Evolutionary conservation across 2,797 vertebrate species (phyloP).

Genomic region (Danio albolineatus): DNA sequence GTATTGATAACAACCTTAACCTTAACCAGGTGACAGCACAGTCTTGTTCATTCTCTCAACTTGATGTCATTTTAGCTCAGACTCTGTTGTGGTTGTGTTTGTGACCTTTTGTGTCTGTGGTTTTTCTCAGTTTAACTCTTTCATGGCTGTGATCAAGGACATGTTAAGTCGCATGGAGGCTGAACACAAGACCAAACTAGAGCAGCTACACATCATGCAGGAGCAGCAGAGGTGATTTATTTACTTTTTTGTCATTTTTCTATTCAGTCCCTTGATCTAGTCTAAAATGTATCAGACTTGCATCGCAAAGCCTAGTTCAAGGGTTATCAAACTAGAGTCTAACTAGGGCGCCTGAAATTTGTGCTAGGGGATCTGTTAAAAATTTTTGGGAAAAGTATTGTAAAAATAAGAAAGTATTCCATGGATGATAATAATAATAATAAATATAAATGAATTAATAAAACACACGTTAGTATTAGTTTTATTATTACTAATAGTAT

Average conservation of each 20-base stretch:
- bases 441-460: too few relatives aligned
- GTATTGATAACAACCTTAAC: conserved; percentile 98
- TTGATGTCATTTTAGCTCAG: neutral
- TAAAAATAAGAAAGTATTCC: too few relatives aligned
- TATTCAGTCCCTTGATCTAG: neutral
- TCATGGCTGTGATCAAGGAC: conserved; percentile 96
- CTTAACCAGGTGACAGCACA: conserved; percentile 89
- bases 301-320: too few relatives aligned
- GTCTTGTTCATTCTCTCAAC: neutral
- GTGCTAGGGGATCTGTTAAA: too few relatives aligned
- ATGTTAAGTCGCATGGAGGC: conserved; percentile 94
- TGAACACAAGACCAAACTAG: conserved; percentile 97
- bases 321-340: too few relatives aligned
- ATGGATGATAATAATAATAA: too few relatives aligned
- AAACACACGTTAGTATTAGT: too few relatives aligned
- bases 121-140: conserved; percentile 92
- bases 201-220: conserved; percentile 97
- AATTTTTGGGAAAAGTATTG: too few relatives aligned
- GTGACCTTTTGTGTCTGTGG: neutral
- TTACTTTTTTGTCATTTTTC: neutral
- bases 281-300: neutral
- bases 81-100: neutral
- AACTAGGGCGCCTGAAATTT: too few relatives aligned
- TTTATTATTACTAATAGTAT: neutral
- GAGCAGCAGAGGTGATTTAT: conserved; percentile 93